Conservation (phyloP, 1,140 invertebrate species). For the Drosophila arawakana region DNA sequence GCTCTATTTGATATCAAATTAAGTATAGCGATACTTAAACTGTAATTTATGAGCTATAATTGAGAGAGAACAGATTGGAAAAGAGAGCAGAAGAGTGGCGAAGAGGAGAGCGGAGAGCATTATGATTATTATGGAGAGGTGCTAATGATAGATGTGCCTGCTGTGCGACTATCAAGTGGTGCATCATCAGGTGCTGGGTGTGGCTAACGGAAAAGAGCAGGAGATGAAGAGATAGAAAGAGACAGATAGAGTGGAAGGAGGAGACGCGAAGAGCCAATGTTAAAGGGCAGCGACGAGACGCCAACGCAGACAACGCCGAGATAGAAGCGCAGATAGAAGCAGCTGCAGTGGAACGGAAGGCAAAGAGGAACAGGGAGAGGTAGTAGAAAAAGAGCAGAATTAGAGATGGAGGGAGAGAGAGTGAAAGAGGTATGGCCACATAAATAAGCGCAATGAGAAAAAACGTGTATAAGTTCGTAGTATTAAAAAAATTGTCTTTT, state of each 20-base stretch:
- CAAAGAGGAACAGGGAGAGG: slow-evolving; percentile 17
- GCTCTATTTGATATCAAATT: not conserved
- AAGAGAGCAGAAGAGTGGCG: too few species aligned
- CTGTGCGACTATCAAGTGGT: slow-evolving; percentile 43
- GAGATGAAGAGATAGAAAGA: too few species aligned
- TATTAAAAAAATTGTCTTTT: slow-evolving; percentile 69
- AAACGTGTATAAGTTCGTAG: not conserved
- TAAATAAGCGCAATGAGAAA: slow-evolving; percentile 70
- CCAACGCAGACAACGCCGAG: slow-evolving; percentile 58
- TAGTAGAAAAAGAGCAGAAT: slow-evolving; percentile 9
- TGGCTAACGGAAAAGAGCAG: slow-evolving; percentile 3
- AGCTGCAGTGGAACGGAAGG: slow-evolving; percentile 11
- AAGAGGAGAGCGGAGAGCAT: not conserved
- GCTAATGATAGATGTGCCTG: slow-evolving; percentile 35
- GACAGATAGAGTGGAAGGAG: not conserved
- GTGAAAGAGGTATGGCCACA: slow-evolving; percentile 47
- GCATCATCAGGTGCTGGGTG: slow-evolving; percentile 37
- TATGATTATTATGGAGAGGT: slow-evolving; percentile 18
- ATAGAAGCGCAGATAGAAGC: slow-evolving; percentile 21
- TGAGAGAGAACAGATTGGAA: not conserved
- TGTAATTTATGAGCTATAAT: slow-evolving; percentile 10
- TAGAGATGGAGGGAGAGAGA: slow-evolving; percentile 6
- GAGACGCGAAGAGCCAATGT: slow-evolving; percentile 49
- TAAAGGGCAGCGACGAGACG: slow-evolving; percentile 79
- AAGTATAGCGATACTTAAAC: not conserved